These are phyloP conservation scores for Opisthocomus hoazin DNA, from an alignment of 2,113 vertebrate species.

Conservation along the genomic window DNA sequence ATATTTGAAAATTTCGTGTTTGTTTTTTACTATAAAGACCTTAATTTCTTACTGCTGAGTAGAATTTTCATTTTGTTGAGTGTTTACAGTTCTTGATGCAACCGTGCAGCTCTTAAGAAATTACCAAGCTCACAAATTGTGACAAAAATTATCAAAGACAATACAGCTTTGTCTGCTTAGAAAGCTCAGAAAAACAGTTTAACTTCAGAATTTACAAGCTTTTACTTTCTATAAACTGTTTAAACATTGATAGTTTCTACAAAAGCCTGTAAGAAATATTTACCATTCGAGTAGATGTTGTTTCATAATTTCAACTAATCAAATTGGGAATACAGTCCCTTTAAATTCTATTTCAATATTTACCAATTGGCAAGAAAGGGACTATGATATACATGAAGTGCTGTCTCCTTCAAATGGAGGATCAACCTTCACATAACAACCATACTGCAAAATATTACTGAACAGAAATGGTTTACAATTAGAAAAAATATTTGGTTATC, in stretches of 20 bases:
- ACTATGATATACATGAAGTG: not conserved
- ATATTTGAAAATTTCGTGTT: not conserved
- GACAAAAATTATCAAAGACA: not conserved
- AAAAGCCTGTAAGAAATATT: not conserved
- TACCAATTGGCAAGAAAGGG: not conserved
- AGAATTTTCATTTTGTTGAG: not conserved
- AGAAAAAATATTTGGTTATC: not conserved
- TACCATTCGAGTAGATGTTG: not conserved
- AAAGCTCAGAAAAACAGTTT: not conserved
- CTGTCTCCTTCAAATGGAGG: not conserved
- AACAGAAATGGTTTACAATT: not conserved
- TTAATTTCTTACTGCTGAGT: not conserved
- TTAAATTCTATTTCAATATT: not conserved
- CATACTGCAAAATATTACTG: not conserved
- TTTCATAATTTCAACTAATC: not conserved
- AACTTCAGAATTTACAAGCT: not conserved
- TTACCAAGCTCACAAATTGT: not conserved
- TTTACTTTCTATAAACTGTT: not conserved
- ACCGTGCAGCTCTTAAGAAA: not conserved
- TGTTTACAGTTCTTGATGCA: not conserved
- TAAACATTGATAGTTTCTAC: not conserved
- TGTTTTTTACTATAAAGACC: not conserved
- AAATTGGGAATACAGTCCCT: not conserved
- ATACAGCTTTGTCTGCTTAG: not conserved
- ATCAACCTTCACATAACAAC: not conserved